Percentiles rank a stretch among this genome's conserved stretches.
These are phyloP conservation scores for Epistrophella euchroma DNA, from an alignment of 2,888 invertebrate genomes.

Conservation along the genomic window DNA sequence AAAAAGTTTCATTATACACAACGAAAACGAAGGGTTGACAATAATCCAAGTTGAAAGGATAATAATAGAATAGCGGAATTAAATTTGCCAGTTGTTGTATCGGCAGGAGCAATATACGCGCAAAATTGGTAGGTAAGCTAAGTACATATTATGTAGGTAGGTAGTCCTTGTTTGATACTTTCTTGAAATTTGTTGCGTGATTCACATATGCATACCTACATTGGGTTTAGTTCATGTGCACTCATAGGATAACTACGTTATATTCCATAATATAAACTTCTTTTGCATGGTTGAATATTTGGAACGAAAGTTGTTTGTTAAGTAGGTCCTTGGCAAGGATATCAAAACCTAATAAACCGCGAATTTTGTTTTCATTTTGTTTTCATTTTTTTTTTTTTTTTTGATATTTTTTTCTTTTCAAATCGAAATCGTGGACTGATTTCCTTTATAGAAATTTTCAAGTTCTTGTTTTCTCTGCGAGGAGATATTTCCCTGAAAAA, in stretches of 20 bases:
- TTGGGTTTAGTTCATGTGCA: slow-evolving; percentile 9
- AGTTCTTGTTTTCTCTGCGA: slow-evolving; percentile 40
- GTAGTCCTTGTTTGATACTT: neutral
- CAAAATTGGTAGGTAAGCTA: slow-evolving; percentile 17
- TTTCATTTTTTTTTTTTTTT: neutral
- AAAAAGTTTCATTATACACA: slow-evolving; percentile 67
- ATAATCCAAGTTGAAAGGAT: slow-evolving; percentile 74
- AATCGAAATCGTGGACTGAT: slow-evolving; percentile 60
- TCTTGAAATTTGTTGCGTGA: neutral
- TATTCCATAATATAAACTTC: slow-evolving; percentile 54
- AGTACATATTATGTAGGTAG: neutral
- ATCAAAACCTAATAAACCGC: slow-evolving; percentile 74
- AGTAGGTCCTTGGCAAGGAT: slow-evolving; percentile 59
- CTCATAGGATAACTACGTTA: slow-evolving; percentile 54
- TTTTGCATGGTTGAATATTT: slow-evolving; percentile 45
- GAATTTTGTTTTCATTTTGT: slow-evolving; percentile 51
- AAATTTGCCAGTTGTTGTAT: slow-evolving; percentile 66
- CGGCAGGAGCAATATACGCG: slow-evolving; percentile 21
- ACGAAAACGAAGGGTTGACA: slow-evolving; percentile 71
- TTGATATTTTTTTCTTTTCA: slow-evolving; percentile 8
- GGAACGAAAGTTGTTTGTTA: slow-evolving; percentile 58
- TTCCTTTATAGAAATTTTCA: slow-evolving; percentile 44
- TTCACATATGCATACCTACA: slow-evolving; percentile 44
- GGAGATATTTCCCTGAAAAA: neutral
- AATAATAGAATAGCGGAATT: slow-evolving; percentile 73